phyloP scores from a whole-genome alignment of 2,888 invertebrate species.

The Doris montereyensis region DNA sequence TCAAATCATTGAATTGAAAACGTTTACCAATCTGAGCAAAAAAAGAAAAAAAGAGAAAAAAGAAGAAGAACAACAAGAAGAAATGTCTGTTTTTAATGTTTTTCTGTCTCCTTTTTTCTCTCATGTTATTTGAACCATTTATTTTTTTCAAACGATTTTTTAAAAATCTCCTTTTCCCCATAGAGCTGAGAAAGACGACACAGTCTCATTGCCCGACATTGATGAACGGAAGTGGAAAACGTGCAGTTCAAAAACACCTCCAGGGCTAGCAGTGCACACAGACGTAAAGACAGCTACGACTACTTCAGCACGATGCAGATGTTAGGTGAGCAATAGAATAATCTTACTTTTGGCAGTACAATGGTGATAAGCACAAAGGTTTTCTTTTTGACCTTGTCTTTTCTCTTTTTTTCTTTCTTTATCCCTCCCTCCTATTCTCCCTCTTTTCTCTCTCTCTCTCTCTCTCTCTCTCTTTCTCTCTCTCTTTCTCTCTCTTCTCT shows the following conservation, averaged over 20 bases:
- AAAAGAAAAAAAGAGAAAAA: too few relatives aligned
- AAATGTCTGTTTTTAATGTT: too few relatives aligned
- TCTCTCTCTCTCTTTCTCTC: background rate
- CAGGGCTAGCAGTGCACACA: constrained; percentile 53
- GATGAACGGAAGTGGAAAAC: constrained; percentile 64
- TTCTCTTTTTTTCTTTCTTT: background rate
- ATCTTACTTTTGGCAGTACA: too few relatives aligned
- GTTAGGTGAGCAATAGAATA: constrained; percentile 67
- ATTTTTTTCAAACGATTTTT: too few relatives aligned
- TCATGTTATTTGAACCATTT: too few relatives aligned
- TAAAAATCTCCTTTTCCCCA: too few relatives aligned
- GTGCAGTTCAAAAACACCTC: constrained; percentile 52
- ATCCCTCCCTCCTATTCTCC: background rate
- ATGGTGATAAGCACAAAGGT: too few relatives aligned
- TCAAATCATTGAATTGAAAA: too few relatives aligned
- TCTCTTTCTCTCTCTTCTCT: background rate
- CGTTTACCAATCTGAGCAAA: too few relatives aligned
- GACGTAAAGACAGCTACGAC: constrained; percentile 69
- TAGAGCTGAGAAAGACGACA: constrained; percentile 37
- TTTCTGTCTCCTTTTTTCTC: too few relatives aligned
- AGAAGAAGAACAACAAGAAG: too few relatives aligned
- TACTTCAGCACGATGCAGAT: constrained; percentile 70
- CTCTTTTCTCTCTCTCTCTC: background rate
- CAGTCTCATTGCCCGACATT: constrained; percentile 50
- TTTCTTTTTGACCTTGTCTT: background rate